Conservation (phyloP, 2,888 invertebrate species). For the Monoplex corrugatus region DNA sequence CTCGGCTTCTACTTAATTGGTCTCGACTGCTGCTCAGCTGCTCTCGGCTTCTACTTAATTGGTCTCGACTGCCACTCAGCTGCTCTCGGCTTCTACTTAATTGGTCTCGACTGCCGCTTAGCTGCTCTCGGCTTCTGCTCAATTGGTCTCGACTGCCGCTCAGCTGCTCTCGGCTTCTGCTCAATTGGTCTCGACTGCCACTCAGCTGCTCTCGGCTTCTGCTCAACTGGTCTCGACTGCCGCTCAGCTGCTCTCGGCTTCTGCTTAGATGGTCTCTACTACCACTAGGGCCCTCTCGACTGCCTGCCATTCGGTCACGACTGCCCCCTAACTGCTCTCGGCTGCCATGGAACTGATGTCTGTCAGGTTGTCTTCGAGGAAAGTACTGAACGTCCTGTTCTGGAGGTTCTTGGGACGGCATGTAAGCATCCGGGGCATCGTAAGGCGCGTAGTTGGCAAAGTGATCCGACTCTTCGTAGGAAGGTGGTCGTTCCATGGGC, state of each 20-base stretch:
- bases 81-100: slow-evolving; percentile 16
- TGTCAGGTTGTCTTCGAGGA: slow-evolving; percentile 41
- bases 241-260: background rate
- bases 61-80: too few relatives aligned
- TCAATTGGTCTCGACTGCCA: background rate
- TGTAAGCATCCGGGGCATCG: background rate
- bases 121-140: slow-evolving; percentile 15
- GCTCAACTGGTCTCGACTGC: slow-evolving; percentile 49
- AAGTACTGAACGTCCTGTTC: slow-evolving; percentile 44
- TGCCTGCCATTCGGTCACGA: slow-evolving; percentile 24
- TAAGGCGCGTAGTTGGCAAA: background rate
- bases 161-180: background rate
- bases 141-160: slow-evolving; percentile 43
- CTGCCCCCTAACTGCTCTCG: slow-evolving; percentile 26
- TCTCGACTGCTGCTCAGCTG: slow-evolving; percentile 29
- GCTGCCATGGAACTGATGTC: slow-evolving; percentile 33
- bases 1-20: slow-evolving; percentile 14
- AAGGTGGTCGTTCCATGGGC: slow-evolving; percentile 30
- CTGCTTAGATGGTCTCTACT: background rate
- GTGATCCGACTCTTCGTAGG: slow-evolving; percentile 42
- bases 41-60: slow-evolving; percentile 18
- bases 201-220: background rate
- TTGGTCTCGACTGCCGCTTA: slow-evolving; percentile 32
- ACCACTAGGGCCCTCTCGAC: background rate
- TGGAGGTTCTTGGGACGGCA: slow-evolving; percentile 20